These are phyloP conservation scores for Cosmia trapezina DNA, from an alignment of 2,888 invertebrate genomes.

Conservation along the genomic window DNA sequence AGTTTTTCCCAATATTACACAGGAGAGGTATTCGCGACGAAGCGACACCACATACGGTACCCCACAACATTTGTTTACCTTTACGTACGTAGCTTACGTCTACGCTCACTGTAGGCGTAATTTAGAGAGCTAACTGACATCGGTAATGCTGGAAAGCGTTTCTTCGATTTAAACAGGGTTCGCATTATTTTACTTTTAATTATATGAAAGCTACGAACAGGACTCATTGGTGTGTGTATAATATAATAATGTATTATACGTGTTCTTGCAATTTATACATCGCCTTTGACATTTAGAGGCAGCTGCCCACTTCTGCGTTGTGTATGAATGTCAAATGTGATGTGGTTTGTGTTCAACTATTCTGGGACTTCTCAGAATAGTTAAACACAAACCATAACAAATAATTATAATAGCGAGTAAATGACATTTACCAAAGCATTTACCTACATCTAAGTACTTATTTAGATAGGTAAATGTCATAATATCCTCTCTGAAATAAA, in stretches of 20 bases:
- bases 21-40: slow-evolving; percentile 81
- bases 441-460: too few relatives aligned
- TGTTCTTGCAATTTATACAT: slow-evolving; percentile 2
- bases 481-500: neutral
- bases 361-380: too few relatives aligned
- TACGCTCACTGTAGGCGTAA: slow-evolving; percentile 62
- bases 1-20: slow-evolving; percentile 89
- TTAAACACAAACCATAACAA: too few relatives aligned
- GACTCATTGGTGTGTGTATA: slow-evolving; percentile 32
- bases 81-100: slow-evolving; percentile 60
- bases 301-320: slow-evolving; percentile 19
- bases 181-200: slow-evolving; percentile 54
- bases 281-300: slow-evolving; percentile 42
- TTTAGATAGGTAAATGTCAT: neutral
- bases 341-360: slow-evolving; percentile 19
- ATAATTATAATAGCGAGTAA: too few relatives aligned
- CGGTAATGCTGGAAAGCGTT: slow-evolving; percentile 41
- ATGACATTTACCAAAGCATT: too few relatives aligned
- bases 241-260: slow-evolving; percentile 40
- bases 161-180: slow-evolving; percentile 57
- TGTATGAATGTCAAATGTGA: slow-evolving; percentile 34
- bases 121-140: slow-evolving; percentile 44
- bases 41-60: slow-evolving; percentile 66
- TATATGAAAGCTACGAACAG: slow-evolving; percentile 35
- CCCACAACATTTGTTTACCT: slow-evolving; percentile 74